A percentile compares a stretch with the other conserved stretches of the same genome.
Evolutionary conservation across 2,888 invertebrate genomes (phyloP).

Genomic region (Ectobius pallidus): DNA sequence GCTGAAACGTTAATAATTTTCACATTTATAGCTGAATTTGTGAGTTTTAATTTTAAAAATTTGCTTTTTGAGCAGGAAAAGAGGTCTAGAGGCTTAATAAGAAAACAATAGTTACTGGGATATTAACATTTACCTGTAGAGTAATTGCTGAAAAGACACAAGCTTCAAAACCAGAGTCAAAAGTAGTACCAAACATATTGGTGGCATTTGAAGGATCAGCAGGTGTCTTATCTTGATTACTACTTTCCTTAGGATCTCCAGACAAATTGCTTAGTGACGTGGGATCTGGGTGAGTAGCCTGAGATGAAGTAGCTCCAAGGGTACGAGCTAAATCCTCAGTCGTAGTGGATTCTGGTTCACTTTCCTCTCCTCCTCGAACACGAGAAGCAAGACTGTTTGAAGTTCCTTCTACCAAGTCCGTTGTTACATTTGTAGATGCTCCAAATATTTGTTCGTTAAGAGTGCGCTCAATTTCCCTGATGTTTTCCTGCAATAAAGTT

Average conservation of each 20-base stretch:
- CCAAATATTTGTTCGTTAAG: slow-evolving; percentile 53
- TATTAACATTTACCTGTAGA: slow-evolving; percentile 42
- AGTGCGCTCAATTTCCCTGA: slow-evolving; percentile 55
- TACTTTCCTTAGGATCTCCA: slow-evolving; percentile 11
- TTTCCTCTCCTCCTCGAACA: neutral
- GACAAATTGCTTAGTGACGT: slow-evolving; percentile 1
- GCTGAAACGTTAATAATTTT: too few relatives aligned
- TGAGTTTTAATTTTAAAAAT: too few relatives aligned
- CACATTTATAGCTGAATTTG: too few relatives aligned
- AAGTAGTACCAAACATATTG: slow-evolving; percentile 23
- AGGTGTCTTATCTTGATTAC: slow-evolving; percentile 4
- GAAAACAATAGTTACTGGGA: too few relatives aligned
- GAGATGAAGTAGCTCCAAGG: slow-evolving; percentile 11
- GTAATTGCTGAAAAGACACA: slow-evolving; percentile 45
- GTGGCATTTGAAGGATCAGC: neutral
- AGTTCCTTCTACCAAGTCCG: neutral
- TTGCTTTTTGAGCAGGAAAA: too few relatives aligned
- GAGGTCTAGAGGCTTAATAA: too few relatives aligned
- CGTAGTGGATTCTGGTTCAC: slow-evolving; percentile 33
- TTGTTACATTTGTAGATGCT: slow-evolving; percentile 16
- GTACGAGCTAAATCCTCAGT: slow-evolving; percentile 34
- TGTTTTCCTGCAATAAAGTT: slow-evolving; percentile 51
- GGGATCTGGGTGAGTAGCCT: neutral
- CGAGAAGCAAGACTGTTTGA: neutral
- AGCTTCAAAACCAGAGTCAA: slow-evolving; percentile 43